Evolutionary conservation across 1,140 invertebrate species (phyloP).

Genomic region (Aphidius gifuensis): DNA sequence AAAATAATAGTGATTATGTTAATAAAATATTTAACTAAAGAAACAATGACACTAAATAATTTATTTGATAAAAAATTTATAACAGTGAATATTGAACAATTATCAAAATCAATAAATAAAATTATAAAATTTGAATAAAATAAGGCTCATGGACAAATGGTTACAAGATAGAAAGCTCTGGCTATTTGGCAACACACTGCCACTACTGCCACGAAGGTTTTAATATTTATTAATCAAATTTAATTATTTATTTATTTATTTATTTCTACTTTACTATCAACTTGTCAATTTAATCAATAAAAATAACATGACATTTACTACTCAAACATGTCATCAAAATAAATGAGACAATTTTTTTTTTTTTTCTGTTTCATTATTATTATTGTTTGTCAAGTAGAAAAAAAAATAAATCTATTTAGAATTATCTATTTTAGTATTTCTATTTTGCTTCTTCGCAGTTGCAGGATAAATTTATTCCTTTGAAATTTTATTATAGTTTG

Average conservation of each 20-base stretch:
- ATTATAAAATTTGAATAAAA: slow-evolving; percentile 14
- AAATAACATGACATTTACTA: background rate
- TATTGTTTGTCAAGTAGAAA: too few species aligned
- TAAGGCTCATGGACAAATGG: slow-evolving; percentile 79
- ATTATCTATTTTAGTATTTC: too few species aligned
- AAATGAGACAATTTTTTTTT: too few species aligned
- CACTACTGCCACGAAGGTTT: slow-evolving; percentile 74
- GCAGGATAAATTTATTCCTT: too few species aligned
- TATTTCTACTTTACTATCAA: background rate
- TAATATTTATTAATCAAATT: background rate
- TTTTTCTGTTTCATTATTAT: too few species aligned
- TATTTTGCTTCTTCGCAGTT: too few species aligned
- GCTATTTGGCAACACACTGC: slow-evolving; percentile 82
- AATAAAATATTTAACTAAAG: too few species aligned
- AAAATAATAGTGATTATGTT: too few species aligned
- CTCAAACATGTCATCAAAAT: background rate
- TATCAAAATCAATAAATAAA: background rate
- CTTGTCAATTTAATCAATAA: slow-evolving; percentile 3
- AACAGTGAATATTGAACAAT: background rate
- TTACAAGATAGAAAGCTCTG: slow-evolving; percentile 81
- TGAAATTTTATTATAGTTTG: too few species aligned
- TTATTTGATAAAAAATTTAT: background rate
- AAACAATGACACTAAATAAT: background rate
- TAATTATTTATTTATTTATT: background rate
- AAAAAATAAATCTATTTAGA: too few species aligned